These are phyloP conservation scores for Pimephales promelas DNA, from an alignment of 2,113 vertebrate species.

Conservation along the genomic window DNA sequence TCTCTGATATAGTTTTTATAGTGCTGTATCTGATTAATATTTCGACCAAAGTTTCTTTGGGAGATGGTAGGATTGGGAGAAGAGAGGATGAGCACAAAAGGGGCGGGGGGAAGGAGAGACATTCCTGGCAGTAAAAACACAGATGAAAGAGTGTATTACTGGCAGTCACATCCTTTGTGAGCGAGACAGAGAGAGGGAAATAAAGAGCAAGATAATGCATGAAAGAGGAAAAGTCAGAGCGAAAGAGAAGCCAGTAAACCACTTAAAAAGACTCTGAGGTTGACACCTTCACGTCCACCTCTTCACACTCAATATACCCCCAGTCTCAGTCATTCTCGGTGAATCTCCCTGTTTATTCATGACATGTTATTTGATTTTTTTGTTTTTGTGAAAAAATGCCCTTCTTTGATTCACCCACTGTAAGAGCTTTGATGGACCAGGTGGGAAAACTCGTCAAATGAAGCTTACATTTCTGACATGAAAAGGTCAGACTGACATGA, in stretches of 20 bases:
- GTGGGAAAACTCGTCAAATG: conserved; percentile 38
- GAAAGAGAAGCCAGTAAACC: conserved; percentile 76
- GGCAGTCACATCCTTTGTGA: conserved; percentile 79
- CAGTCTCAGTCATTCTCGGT: conserved; percentile 27
- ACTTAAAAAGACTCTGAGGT: conserved; percentile 81
- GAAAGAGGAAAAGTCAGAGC: conserved; percentile 78
- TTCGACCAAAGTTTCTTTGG: not conserved
- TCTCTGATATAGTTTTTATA: not conserved
- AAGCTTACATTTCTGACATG: conserved; percentile 37
- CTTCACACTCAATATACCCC: conserved; percentile 69
- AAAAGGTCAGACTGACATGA: conserved; percentile 31
- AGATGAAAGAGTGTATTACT: conserved; percentile 76
- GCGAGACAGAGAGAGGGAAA: conserved; percentile 77
- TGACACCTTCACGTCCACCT: conserved; percentile 73
- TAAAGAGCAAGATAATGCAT: conserved; percentile 70
- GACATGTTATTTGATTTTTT: conserved; percentile 55
- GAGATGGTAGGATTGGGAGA: conserved; percentile 6
- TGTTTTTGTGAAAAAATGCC: conserved; percentile 40
- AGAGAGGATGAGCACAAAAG: conserved; percentile 37
- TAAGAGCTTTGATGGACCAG: conserved; percentile 44
- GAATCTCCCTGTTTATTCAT: conserved; percentile 59
- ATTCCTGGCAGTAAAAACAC: conserved; percentile 77
- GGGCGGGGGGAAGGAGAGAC: conserved; percentile 55
- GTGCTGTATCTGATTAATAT: not conserved
- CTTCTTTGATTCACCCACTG: conserved; percentile 31